Base-by-base conservation (phyloP, 37 sponge, comb jelly and placozoan species). In the Axinella damicornis region DNA sequence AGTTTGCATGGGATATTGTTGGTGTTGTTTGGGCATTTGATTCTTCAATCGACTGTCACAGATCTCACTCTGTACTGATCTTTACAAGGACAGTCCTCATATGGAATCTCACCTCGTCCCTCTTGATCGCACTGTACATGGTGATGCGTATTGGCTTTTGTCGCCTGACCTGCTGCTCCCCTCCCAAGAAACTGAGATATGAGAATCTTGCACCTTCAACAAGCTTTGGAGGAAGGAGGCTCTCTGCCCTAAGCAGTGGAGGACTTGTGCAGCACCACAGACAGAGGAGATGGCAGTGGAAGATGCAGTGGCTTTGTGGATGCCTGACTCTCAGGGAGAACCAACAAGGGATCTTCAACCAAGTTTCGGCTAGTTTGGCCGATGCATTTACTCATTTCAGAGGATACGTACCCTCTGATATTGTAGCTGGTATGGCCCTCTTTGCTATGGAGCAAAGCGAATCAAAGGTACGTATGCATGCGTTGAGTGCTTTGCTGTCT, bases 381-480 rank as follows among this genome's bases (percentile, higher is more conserved):
- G 82, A 84, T 70, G 73, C 66, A 31, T 88, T 84, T 53, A 57
- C 21, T 20, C 39, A 80, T 24, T 88, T 85, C 69, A 77, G 86
- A n/a, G 89, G 89, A 17, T 92, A 92, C 60, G 93, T 92, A 22
- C 86, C 93, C 14, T 88, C 93, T 21, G 93, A 92, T 85, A 34
- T 92, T 2, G 53, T 69, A 2, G 93, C 93, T 53, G 93, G 93
- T 5, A 31, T 92, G 30, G 84, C 79, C 22, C 60, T 92, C 15
- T 21, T 84, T 11, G 68, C 73, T 12, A 78, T 85, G 71, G 60
- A 69, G 20, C 68, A 83, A 21, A 74, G 53, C 22, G 62, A 20
- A 72, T 20, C 57, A 25, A 37, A 61, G 62, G 62, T 61, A 61
- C 11, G 13, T 61, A 61, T n/a, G n/a, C n/a, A n/a, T n/a, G n/a